Base-by-base conservation (phyloP, 2,797 vertebrate genomes). In the Poecile montanus region DNA sequence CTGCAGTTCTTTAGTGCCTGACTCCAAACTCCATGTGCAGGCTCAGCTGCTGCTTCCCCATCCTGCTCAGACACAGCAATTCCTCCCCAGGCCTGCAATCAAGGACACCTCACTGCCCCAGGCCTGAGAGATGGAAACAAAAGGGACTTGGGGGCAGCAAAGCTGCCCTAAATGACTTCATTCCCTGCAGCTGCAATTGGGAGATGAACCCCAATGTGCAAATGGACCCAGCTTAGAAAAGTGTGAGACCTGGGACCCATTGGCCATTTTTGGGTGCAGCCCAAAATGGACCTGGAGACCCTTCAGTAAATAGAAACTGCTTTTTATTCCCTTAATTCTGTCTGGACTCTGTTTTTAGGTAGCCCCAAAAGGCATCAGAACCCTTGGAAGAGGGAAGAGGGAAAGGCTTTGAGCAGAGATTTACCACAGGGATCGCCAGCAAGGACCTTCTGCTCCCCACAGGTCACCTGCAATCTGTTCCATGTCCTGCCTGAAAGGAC, bases 211-310 rank as follows among this genome's bases (percentile, higher is more conserved):
- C n/a, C 50, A 56, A 3, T 4, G 0, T 66, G 76, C 27, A 79
- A 56, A 45, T 17, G 76, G 50, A 5, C 21, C 76, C 16, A 79
- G 38, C 10, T 66, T 12, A 26, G 30, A 3, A 6, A 32, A 47
- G 18, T 6, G 5, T 32, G 10, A 58, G 66, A 21, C 13, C 27
- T 0, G 0, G 19, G 16, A 25, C 1, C 8, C 5, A 2, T 16
- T 1, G 7, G 11, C 34, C n/a, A 47, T 66, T 57, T 29, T 25
- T 40, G 50, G 50, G 16, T 36, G 48, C 1, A 54, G 20, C 12
- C 61, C 13, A 0, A 36, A 66, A 56, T 78, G 42, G 8, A 25
- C 42, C 42, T 38, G 62, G 4, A n/a, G 63, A 1, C 0, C 4
- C 11, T n/a, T 9, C 34, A 48, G 22, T 18, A 40, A 67, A 11